Base-by-base conservation (phyloP, 1,140 invertebrate species). In the Drosophila sulfurigaster region DNA sequence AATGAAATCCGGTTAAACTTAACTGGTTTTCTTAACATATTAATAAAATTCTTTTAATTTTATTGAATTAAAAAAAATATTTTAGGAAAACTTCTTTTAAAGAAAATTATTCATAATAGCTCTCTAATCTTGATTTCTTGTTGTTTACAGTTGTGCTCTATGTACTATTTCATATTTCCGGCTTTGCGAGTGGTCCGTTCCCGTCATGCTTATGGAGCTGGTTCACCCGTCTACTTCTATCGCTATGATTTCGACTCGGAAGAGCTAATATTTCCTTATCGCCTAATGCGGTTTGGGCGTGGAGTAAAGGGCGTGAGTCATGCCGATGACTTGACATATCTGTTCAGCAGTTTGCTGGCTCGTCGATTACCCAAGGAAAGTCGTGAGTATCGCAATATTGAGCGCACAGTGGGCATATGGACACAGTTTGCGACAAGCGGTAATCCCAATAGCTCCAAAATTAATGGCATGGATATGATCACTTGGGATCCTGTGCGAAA, bases 321-420 rank as follows among this genome's bases (percentile, higher is more conserved):
- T 83, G 94, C 93, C 0, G 95, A 96, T 68, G 95, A 96, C 54
- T 56, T 95, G 5, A 94, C 94, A 45, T 96, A 95, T 89, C 75
- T 95, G 16, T 96, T 96, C 76, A 90, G 93, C 66, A 94, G 92
- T 54, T 73, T 86, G 28, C 75, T 93, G 41, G 93, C 92, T 7
- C 77, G 85, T 3, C 93, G 93, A 46, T 41, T 92, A 82, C 82
- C 93, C 20, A 83, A 85, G 16, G 92, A 89, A 3, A 82, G 90
- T 5, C 83, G 76, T 5, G 92, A 90, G 28, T 93, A 92, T 54
- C 82, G 81, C 46, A 86, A 91, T 6, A 94, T 94, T 46, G 81
- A 91, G 52, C 64, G 89, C 13, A 91, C 86, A 16, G 52, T 91
- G 6, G 76, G 92, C 65, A 91, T 94, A 45, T 93, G 93, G 93